Base-by-base conservation (phyloP, 2,888 invertebrate genomes). In the Rutpela maculata region DNA sequence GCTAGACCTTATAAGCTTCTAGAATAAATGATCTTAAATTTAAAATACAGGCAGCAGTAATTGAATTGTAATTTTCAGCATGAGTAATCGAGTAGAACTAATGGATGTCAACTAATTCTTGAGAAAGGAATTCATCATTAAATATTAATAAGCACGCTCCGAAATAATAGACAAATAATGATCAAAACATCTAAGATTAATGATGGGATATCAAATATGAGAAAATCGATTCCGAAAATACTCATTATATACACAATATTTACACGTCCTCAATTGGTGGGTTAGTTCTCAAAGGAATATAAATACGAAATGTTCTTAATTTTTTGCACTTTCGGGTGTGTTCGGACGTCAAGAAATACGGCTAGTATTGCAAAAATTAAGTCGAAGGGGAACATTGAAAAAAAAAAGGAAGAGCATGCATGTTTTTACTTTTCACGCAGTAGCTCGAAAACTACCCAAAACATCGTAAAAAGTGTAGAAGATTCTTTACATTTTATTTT, bases 141-240 rank as follows among this genome's bases (percentile, higher is more conserved):
- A 22, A 22, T 38, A 43, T 43, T 65, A 43, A 65, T 65, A 31
- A 62, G 35, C 43, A 22, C 19, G 18, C 18, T 65, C 65, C 18
- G 19, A 65, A 17, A 65, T 65, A 65, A 65, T 65, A 31, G 65
- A 17, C 18, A 65, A 43, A 19, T 65, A 65, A 65, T 65, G 65
- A 43, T 43, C 65, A 65, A 65, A 65, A 65, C 65, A 50, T 65
- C 38, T 65, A 65, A 43, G 65, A 65, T 65, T 65, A 43, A 65
- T 65, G 65, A 65, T 65, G 12, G 11, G 12, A 17, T 19, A 50
- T 43, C 5, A 43, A 65, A 18, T 38, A 65, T 19, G n/a, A 15
- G 43, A 15, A 31, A 65, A 65, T 59, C 59, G 59, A 59, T 62
- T 26, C 7, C 62, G 50, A 50, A 50, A 50, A 15, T 50, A 50